Conservation (phyloP, 1,140 invertebrate genomes). For the Diabrotica undecimpunctata region DNA sequence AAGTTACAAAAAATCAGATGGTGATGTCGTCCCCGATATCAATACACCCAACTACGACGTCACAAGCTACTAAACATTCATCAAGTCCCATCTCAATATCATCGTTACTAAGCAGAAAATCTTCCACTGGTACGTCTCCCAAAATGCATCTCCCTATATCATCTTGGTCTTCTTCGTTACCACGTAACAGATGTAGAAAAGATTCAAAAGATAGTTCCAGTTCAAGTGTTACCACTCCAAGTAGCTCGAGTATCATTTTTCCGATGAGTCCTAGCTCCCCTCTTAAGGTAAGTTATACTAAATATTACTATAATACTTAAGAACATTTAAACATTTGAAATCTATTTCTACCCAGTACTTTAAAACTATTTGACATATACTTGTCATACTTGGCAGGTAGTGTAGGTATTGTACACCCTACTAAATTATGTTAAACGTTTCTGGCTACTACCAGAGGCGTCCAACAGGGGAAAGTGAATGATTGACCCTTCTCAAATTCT, state of each 20-base stretch:
- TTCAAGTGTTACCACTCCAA: constrained; percentile 52
- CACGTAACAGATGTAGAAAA: constrained; percentile 37
- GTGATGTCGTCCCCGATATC: constrained; percentile 57
- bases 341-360: no score
- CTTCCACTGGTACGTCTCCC: constrained; percentile 47
- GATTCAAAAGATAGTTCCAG: constrained; percentile 48
- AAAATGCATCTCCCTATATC: constrained; percentile 44
- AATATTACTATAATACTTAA: no score
- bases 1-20: constrained; percentile 48
- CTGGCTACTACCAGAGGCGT: no score
- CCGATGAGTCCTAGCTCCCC: constrained; percentile 59
- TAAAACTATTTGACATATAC: no score
- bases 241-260: constrained; percentile 57
- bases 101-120: constrained; percentile 36
- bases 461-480: no score
- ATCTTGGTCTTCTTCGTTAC: constrained; percentile 41
- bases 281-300: constrained; percentile 20
- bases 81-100: constrained; percentile 30
- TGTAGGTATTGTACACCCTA: no score
- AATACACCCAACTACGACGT: constrained; percentile 48
- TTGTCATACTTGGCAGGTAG: no score
- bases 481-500: no score
- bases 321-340: no score
- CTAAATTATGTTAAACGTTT: no score
- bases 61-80: constrained; percentile 22